Conservation (phyloP, 1,140 invertebrate genomes). For the Anadara kagoshimensis region DNA sequence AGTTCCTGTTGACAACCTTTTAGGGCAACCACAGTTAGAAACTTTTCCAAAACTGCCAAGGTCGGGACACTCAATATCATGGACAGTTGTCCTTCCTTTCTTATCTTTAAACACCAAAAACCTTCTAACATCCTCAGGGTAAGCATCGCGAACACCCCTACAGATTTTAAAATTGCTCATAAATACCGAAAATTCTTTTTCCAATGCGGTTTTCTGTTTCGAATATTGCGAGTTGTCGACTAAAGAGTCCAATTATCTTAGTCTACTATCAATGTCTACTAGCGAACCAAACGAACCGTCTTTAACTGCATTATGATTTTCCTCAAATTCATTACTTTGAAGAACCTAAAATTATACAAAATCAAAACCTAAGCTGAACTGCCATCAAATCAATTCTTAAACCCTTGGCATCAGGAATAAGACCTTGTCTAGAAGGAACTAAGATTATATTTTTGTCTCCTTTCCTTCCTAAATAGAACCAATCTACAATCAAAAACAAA, state of each 20-base stretch:
- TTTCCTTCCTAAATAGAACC: background rate
- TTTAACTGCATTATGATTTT: too few relatives aligned
- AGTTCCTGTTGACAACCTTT: background rate
- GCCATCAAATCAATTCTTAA: constrained; percentile 8
- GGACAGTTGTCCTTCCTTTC: constrained; percentile 18
- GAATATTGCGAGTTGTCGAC: too few relatives aligned
- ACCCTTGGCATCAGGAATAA: constrained; percentile 19
- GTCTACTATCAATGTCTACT: too few relatives aligned
- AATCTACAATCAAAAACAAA: background rate
- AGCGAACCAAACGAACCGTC: too few relatives aligned
- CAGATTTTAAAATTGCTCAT: background rate
- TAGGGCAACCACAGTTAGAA: background rate
- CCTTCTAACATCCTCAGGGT: background rate
- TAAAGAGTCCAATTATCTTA: too few relatives aligned
- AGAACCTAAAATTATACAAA: constrained; percentile 3
- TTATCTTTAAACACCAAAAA: constrained; percentile 12
- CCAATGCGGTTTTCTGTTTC: too few relatives aligned
- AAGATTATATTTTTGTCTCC: constrained; percentile 15
- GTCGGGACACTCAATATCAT: constrained; percentile 6
- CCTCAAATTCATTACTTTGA: too few relatives aligned
- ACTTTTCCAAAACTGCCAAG: background rate
- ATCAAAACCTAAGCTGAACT: constrained; percentile 8
- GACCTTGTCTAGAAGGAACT: constrained; percentile 19
- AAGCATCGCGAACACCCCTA: background rate
- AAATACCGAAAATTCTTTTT: background rate